Percentiles rank a stretch among this genome's conserved stretches.
Conservation (phyloP, 1,140 invertebrate genomes). For the Mycetomoellerius zeteki region DNA sequence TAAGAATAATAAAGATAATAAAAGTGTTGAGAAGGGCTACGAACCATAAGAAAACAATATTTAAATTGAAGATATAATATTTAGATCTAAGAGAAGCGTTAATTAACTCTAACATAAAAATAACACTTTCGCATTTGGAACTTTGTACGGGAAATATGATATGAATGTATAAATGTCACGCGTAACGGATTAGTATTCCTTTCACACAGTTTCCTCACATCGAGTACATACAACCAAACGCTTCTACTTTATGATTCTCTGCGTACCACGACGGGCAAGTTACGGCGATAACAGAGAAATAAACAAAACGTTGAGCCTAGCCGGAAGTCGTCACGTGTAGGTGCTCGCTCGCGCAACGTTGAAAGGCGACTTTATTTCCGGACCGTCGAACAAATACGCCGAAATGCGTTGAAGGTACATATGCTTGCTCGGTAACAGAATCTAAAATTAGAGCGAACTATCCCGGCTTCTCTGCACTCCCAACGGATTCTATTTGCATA, state of each 20-base stretch:
- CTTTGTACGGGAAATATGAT: neutral
- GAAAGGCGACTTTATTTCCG: constrained; percentile 71
- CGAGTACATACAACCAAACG: neutral
- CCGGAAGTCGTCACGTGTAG: constrained; percentile 65
- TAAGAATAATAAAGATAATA: neutral
- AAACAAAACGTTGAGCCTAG: constrained; percentile 64
- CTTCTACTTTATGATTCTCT: constrained; percentile 64
- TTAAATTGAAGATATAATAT: no score
- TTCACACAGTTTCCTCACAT: neutral
- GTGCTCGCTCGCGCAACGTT: constrained; percentile 19
- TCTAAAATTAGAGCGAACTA: constrained; percentile 32
- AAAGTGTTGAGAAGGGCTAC: no score
- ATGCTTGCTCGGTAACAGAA: constrained; percentile 7
- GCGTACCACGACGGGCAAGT: neutral
- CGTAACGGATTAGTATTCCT: constrained; percentile 24
- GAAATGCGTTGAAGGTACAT: constrained; percentile 50
- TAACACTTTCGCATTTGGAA: neutral
- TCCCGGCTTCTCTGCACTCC: neutral
- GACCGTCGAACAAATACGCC: constrained; percentile 47
- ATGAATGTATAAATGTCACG: neutral
- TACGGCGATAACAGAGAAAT: constrained; percentile 65
- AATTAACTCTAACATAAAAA: neutral
- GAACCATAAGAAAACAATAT: no score
- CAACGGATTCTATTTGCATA: constrained; percentile 1
- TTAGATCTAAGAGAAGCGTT: neutral